These are phyloP conservation scores for Portunus trituberculatus DNA, from an alignment of 1,140 invertebrate genomes.

Conservation along the genomic window DNA sequence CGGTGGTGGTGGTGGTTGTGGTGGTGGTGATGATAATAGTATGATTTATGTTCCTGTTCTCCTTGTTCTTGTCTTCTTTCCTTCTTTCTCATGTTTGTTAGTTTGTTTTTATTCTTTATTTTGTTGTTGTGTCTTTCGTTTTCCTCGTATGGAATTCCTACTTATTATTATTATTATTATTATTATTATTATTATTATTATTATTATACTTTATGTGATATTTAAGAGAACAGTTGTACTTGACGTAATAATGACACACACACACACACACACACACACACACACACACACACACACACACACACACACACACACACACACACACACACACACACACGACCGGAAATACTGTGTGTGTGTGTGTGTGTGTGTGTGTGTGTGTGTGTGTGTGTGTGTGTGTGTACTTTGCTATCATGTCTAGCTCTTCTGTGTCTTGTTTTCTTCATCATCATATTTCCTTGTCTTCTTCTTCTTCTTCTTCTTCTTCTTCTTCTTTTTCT, in stretches of 20 bases:
- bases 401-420: too few species aligned
- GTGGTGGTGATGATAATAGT: too few species aligned
- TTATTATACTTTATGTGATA: too few species aligned
- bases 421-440: too few species aligned
- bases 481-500: too few species aligned
- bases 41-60: not conserved
- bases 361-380: slow-evolving; percentile 20
- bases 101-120: not conserved
- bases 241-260: not conserved
- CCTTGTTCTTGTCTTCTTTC: not conserved
- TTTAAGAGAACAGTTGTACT: not conserved
- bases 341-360: not conserved
- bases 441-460: too few species aligned
- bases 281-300: slow-evolving; percentile 41
- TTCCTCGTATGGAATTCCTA: too few species aligned
- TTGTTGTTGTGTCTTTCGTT: too few species aligned
- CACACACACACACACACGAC: slow-evolving; percentile 12
- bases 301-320: slow-evolving; percentile 20
- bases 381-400: slow-evolving; percentile 20
- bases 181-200: too few species aligned
- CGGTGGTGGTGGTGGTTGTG: too few species aligned
- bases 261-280: slow-evolving; percentile 39
- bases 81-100: not conserved
- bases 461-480: too few species aligned
- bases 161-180: too few species aligned